phyloP scores from a whole-genome alignment of 2,797 vertebrate species.

The Cheirogaleus major region DNA sequence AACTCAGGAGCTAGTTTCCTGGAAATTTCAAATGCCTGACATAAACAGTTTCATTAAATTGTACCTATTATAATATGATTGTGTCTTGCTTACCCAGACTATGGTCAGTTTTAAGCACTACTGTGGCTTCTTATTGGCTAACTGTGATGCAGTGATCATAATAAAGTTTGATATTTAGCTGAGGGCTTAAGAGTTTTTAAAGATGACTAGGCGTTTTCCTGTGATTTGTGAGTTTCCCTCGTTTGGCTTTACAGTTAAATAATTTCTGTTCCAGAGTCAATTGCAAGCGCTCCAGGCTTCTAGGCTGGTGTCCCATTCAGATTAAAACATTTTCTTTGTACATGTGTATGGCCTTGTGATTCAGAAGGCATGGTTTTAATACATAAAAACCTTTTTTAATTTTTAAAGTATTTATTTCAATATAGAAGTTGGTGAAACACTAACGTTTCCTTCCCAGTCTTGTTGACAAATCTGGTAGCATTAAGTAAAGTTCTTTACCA shows the following conservation, averaged over 20 bases:
- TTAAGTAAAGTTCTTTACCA: background rate
- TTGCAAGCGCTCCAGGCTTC: background rate
- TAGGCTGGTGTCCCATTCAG: background rate
- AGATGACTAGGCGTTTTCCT: background rate
- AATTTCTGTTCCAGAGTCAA: background rate
- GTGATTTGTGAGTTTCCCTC: constrained; percentile 1
- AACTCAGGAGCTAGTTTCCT: background rate
- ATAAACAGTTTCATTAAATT: background rate
- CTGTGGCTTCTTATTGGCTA: background rate
- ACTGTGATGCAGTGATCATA: background rate
- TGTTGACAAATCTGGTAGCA: constrained; percentile 1
- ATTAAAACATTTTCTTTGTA: background rate
- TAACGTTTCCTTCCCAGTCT: background rate
- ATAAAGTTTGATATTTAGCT: constrained; percentile 7
- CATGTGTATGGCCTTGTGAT: background rate
- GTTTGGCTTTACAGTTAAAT: background rate
- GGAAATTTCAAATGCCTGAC: background rate
- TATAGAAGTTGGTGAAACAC: constrained; percentile 22
- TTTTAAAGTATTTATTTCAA: background rate
- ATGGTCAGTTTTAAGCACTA: background rate
- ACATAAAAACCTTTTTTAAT: background rate
- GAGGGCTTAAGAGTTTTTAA: background rate
- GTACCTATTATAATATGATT: background rate
- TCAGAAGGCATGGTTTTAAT: constrained; percentile 14
- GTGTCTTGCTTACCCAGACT: background rate